Conservation (phyloP, 2,113 vertebrate genomes). For the Sander vitreus region DNA sequence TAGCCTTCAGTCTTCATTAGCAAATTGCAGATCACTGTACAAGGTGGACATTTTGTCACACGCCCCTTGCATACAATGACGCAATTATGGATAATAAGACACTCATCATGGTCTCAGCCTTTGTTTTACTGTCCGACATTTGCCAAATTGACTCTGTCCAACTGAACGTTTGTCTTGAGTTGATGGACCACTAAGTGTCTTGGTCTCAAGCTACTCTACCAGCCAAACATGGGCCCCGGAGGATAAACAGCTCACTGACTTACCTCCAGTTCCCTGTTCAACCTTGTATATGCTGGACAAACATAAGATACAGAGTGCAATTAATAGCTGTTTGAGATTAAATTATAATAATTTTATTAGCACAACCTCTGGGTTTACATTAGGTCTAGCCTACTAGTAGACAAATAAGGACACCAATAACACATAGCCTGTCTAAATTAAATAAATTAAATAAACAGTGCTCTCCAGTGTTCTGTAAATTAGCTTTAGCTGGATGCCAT, state of each 20-base stretch:
- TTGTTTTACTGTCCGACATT: conserved; percentile 11
- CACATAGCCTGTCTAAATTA: background rate
- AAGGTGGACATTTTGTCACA: background rate
- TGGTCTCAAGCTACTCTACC: background rate
- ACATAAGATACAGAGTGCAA: background rate
- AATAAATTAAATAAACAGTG: background rate
- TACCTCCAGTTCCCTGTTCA: background rate
- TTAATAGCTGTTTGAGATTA: background rate
- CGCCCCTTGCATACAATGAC: background rate
- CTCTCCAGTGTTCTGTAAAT: background rate
- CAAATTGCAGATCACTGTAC: background rate
- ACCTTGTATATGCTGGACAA: background rate
- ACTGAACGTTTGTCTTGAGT: conserved; percentile 11
- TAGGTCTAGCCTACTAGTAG: too few species aligned
- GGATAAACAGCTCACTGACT: background rate
- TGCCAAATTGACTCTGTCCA: conserved; percentile 54
- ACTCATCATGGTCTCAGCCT: conserved; percentile 19
- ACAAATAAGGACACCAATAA: background rate
- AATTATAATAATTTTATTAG: background rate
- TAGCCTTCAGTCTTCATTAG: background rate
- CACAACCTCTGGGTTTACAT: background rate
- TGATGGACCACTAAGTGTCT: conserved; percentile 16
- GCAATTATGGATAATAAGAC: conserved; percentile 24
- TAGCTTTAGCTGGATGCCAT: background rate
- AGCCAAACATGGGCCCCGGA: conserved; percentile 1